Conservation (phyloP, 2,888 invertebrate species). For the Scelioninae gen. 1 region DNA sequence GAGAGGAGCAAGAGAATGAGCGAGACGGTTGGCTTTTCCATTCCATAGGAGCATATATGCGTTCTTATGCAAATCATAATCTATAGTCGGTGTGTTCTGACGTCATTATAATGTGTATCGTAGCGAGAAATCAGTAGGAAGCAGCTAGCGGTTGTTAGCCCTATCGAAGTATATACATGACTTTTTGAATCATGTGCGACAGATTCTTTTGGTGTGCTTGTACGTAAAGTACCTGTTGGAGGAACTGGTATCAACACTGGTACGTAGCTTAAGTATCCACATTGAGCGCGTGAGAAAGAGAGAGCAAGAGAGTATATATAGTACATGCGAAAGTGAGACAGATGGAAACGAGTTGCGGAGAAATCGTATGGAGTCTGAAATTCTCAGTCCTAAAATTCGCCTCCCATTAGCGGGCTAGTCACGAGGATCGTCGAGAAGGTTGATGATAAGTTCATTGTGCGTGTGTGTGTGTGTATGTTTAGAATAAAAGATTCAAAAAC, state of each 20-base stretch:
- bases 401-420: slow-evolving; percentile 67
- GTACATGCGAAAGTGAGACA: background rate
- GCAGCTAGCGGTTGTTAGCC: slow-evolving; percentile 70
- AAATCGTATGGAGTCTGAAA: slow-evolving; percentile 49
- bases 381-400: slow-evolving; percentile 58
- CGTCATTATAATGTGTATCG: slow-evolving; percentile 72
- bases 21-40: slow-evolving; percentile 63
- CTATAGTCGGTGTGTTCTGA: slow-evolving; percentile 70
- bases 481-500: slow-evolving; percentile 68
- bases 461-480: slow-evolving; percentile 65
- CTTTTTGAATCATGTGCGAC: slow-evolving; percentile 58
- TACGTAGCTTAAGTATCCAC: slow-evolving; percentile 50
- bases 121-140: slow-evolving; percentile 72
- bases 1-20: slow-evolving; percentile 58
- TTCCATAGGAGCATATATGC: slow-evolving; percentile 53
- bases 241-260: slow-evolving; percentile 58
- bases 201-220: slow-evolving; percentile 63
- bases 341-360: slow-evolving; percentile 26
- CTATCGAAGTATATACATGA: slow-evolving; percentile 60
- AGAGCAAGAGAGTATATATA: slow-evolving; percentile 9
- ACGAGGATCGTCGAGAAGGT: slow-evolving; percentile 59
- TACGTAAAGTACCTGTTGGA: slow-evolving; percentile 66
- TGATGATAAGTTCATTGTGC: slow-evolving; percentile 60
- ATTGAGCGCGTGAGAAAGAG: background rate
- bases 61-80: slow-evolving; percentile 69